Conservation (phyloP, 2,113 vertebrate genomes). For the Dicentrarchus labrax region DNA sequence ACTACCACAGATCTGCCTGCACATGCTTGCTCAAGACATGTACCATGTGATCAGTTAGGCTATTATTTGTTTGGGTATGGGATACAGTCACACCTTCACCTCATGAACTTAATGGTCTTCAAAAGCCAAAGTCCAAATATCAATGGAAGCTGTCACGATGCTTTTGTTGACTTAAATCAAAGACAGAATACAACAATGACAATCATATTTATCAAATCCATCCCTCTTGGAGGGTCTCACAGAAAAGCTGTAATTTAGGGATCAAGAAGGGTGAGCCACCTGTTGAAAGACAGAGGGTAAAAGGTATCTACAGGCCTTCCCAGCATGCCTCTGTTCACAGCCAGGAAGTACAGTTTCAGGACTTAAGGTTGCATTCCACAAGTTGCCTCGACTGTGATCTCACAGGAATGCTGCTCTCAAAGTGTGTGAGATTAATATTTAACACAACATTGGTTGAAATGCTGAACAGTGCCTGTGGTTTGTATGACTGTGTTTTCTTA, state of each 20-base stretch:
- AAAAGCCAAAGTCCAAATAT: slow-evolving; percentile 73
- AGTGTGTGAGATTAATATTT: slow-evolving; percentile 81
- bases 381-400: slow-evolving; percentile 68
- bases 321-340: slow-evolving; percentile 68
- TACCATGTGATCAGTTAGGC: slow-evolving; percentile 73
- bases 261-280: slow-evolving; percentile 75
- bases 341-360: slow-evolving; percentile 77
- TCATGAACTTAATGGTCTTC: slow-evolving; percentile 72
- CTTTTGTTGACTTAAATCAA: slow-evolving; percentile 75
- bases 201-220: slow-evolving; percentile 70
- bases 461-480: slow-evolving; percentile 50
- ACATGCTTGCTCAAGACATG: slow-evolving; percentile 68
- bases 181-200: slow-evolving; percentile 60
- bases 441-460: slow-evolving; percentile 69
- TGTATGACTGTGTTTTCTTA: slow-evolving; percentile 68
- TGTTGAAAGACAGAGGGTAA: slow-evolving; percentile 77
- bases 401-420: slow-evolving; percentile 74
- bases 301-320: slow-evolving; percentile 68
- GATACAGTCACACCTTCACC: slow-evolving; percentile 77
- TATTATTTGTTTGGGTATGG: slow-evolving; percentile 71
- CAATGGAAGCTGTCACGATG: slow-evolving; percentile 61
- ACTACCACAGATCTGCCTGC: slow-evolving; percentile 70
- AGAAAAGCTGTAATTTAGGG: slow-evolving; percentile 79
- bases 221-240: slow-evolving; percentile 68
- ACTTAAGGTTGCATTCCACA: slow-evolving; percentile 74